Conservation (phyloP, 2,888 invertebrate genomes). For the Nasonovia ribisnigri region DNA sequence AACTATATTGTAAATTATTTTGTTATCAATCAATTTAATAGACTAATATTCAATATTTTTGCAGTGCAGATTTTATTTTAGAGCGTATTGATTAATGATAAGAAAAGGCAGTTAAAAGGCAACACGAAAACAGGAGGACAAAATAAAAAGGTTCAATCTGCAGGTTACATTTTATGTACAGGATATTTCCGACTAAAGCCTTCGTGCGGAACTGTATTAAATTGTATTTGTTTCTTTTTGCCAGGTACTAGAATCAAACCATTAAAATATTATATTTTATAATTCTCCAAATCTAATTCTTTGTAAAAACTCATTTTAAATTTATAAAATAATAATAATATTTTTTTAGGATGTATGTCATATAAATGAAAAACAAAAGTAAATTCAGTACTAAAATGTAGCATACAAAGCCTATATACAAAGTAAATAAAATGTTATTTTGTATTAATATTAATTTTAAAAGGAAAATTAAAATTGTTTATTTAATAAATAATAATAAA, state of each 20-base stretch:
- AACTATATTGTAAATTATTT: no score
- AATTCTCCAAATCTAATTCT: not conserved
- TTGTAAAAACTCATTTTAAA: not conserved
- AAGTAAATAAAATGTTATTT: no score
- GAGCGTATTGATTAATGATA: not conserved
- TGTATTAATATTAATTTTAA: no score
- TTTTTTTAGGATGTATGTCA: not conserved
- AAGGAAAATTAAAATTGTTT: not conserved
- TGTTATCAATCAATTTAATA: not conserved
- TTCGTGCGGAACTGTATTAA: not conserved
- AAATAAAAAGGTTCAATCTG: not conserved
- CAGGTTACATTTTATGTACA: not conserved
- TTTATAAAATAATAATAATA: no score
- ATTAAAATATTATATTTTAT: not conserved
- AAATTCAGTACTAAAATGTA: not conserved
- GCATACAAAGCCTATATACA: not conserved
- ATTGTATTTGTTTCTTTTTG: not conserved
- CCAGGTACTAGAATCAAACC: not conserved
- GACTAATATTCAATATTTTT: not conserved
- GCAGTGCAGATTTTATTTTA: not conserved
- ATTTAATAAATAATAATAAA: not conserved
- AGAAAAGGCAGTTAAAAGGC: no score
- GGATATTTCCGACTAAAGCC: not conserved
- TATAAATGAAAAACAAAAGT: not conserved
- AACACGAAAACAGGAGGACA: not conserved